phyloP scores from a whole-genome alignment of 2,888 invertebrate genomes.

The Drosophila atripex region DNA sequence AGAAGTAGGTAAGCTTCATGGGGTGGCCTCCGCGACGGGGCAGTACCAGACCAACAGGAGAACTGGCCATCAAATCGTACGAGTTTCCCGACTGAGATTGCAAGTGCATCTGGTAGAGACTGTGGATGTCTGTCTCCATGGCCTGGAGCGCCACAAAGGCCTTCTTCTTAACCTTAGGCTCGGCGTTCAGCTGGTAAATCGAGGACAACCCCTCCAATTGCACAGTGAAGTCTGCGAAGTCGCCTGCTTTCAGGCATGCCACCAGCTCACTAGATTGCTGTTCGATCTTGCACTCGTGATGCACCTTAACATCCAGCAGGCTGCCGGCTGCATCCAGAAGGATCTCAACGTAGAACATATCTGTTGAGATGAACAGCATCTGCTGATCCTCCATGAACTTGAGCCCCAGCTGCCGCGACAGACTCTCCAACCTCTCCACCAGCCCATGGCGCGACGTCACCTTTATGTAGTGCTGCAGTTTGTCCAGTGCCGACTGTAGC shows the following conservation, averaged over 20 bases:
- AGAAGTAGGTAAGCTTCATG: constrained; percentile 95
- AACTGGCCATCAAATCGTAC: constrained; percentile 90
- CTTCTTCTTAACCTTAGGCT: constrained; percentile 95
- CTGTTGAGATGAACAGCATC: constrained; percentile 95
- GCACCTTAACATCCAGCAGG: constrained; percentile 94
- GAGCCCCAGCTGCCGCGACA: constrained; percentile 94
- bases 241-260: constrained; percentile 91
- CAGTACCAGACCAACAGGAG: constrained; percentile 93
- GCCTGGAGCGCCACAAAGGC: constrained; percentile 96
- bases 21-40: constrained; percentile 95
- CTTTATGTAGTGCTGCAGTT: constrained; percentile 96
- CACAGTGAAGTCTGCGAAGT: constrained; percentile 95
- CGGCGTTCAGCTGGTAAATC: constrained; percentile 96
- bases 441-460: constrained; percentile 95
- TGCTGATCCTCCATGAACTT: constrained; percentile 94
- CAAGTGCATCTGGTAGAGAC: constrained; percentile 90
- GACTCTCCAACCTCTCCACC: constrained; percentile 95
- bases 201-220: constrained; percentile 96
- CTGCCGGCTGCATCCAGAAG: constrained; percentile 92
- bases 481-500: constrained; percentile 95
- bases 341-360: constrained; percentile 98
- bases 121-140: constrained; percentile 94
- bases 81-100: constrained; percentile 89
- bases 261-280: constrained; percentile 95
- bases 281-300: constrained; percentile 94